phyloP scores from a whole-genome alignment of 1,140 invertebrate genomes.

The Neodiprion lecontei region DNA sequence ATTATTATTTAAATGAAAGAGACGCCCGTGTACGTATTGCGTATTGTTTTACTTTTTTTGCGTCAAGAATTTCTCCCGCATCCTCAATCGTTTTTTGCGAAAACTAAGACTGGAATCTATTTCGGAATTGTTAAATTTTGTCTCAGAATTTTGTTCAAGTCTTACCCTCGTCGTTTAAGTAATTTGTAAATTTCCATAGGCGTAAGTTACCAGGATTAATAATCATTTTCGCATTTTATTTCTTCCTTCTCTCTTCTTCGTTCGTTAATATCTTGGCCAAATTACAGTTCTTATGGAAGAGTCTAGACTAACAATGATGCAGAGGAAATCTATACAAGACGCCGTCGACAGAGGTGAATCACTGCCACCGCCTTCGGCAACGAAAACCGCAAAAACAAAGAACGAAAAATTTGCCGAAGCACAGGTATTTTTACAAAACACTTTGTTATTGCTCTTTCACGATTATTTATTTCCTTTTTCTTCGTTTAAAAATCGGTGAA shows the following conservation, averaged over 20 bases:
- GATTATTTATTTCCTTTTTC: background rate
- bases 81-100: no score
- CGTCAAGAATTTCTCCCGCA: background rate
- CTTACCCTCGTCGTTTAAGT: no score
- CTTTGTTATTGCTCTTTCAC: conserved; percentile 1
- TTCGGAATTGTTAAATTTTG: no score
- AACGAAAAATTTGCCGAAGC: conserved; percentile 23
- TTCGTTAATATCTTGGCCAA: conserved; percentile 18
- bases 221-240: background rate
- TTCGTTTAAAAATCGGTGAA: conserved; percentile 14
- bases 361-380: conserved; percentile 38
- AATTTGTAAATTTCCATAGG: no score
- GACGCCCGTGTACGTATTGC: no score
- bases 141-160: no score
- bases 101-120: no score
- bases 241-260: background rate
- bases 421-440: conserved; percentile 26
- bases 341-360: conserved; percentile 54
- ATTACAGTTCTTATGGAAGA: conserved; percentile 59
- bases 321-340: conserved; percentile 52
- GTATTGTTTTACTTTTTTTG: no score
- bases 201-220: no score
- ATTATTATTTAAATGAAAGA: conserved; percentile 21
- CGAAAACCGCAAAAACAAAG: conserved; percentile 9
- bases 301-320: conserved; percentile 58